These are phyloP conservation scores for Pemphredon lugubris DNA, from an alignment of 2,888 invertebrate species.

Conservation along the genomic window DNA sequence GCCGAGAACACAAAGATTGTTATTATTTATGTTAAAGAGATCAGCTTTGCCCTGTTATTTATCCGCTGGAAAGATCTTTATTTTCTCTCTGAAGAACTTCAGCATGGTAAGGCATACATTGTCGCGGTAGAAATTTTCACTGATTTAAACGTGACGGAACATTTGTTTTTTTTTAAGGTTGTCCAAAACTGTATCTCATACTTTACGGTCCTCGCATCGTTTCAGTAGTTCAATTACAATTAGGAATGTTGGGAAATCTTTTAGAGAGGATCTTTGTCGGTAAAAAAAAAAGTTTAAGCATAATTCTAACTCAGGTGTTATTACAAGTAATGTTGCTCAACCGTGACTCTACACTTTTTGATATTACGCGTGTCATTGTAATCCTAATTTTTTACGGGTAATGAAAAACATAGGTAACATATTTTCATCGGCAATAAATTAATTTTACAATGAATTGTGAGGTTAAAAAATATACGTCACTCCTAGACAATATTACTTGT, in stretches of 20 bases:
- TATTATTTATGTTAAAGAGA: conserved; percentile 20
- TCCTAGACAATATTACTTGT: no score
- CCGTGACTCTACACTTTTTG: no score
- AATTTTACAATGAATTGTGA: no score
- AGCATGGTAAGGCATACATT: conserved; percentile 7
- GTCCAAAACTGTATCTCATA: conserved; percentile 36
- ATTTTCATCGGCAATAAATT: no score
- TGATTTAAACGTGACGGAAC: neutral
- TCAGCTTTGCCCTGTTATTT: conserved; percentile 1
- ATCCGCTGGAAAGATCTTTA: conserved; percentile 29
- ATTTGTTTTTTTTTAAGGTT: conserved; percentile 25
- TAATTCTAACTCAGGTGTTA: neutral
- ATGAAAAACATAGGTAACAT: no score
- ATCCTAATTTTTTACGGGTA: no score
- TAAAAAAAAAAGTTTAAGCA: neutral
- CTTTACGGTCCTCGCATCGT: conserved; percentile 33
- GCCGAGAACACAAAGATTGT: conserved; percentile 23
- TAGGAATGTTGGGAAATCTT: no score
- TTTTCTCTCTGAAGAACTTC: conserved; percentile 31
- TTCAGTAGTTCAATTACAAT: conserved; percentile 14
- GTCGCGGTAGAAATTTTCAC: neutral
- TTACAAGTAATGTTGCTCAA: no score
- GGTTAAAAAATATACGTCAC: no score
- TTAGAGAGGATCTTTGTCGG: no score
- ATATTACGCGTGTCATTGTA: no score